Evolutionary conservation across 2,113 vertebrate genomes (phyloP).

Genomic region (Cranoglanis bouderius): DNA sequence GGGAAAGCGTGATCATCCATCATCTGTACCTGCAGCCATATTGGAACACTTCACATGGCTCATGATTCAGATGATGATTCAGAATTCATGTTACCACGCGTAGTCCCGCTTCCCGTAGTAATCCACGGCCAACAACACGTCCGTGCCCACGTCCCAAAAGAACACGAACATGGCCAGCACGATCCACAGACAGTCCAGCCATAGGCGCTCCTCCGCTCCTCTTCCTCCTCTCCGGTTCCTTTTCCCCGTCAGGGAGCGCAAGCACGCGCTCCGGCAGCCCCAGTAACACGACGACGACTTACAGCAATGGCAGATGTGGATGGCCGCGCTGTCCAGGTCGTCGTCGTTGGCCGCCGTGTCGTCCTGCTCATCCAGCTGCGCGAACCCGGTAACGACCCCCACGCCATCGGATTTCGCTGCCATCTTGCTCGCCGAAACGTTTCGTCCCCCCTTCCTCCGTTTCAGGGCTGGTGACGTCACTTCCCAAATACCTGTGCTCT

Average conservation of each 20-base stretch:
- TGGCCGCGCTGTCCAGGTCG: conserved; percentile 85
- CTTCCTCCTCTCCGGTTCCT: conserved; percentile 66
- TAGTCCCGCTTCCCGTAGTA: conserved; percentile 92
- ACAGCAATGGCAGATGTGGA: conserved; percentile 96
- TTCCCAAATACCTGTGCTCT: conserved; percentile 63
- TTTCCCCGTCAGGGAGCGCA: conserved; percentile 80
- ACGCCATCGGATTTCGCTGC: conserved; percentile 91
- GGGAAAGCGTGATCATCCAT: neutral
- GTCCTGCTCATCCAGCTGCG: conserved; percentile 89
- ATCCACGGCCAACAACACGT: conserved; percentile 92
- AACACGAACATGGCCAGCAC: conserved; percentile 92
- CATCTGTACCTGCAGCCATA: conserved; percentile 14
- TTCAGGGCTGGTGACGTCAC: conserved; percentile 62
- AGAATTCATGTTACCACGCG: conserved; percentile 72
- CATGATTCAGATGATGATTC: neutral
- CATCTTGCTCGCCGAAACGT: conserved; percentile 81
- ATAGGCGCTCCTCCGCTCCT: conserved; percentile 80
- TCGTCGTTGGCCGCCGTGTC: conserved; percentile 76
- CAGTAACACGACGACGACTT: conserved; percentile 93
- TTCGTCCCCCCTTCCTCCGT: conserved; percentile 56
- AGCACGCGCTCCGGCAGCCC: conserved; percentile 92
- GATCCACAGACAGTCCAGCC: conserved; percentile 98
- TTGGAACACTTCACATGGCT: neutral
- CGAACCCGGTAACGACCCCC: conserved; percentile 82
- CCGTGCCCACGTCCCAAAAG: conserved; percentile 95